These are phyloP conservation scores for Megaceryle maxima DNA, from an alignment of 2,113 vertebrate genomes.

Conservation along the genomic window DNA sequence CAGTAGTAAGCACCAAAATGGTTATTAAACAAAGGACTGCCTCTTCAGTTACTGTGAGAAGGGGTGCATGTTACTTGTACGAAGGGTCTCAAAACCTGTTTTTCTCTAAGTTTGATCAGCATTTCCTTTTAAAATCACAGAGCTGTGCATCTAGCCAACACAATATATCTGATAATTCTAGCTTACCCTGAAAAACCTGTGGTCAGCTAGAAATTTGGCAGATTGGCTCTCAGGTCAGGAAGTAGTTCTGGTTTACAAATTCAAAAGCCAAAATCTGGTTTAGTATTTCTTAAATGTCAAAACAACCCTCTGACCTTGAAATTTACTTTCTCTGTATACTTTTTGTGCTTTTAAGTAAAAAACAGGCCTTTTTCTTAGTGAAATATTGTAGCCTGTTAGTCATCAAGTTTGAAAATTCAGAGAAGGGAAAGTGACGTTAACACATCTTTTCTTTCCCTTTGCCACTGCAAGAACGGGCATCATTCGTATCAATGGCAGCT, in stretches of 20 bases:
- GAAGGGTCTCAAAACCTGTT: constrained; percentile 32
- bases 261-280: constrained; percentile 72
- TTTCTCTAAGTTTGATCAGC: constrained; percentile 56
- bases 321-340: constrained; percentile 25
- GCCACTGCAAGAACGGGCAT: not conserved
- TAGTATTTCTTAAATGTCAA: constrained; percentile 49
- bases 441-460: constrained; percentile 8
- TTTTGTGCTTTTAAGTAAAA: constrained; percentile 15
- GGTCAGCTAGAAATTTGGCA: constrained; percentile 67
- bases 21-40: constrained; percentile 43
- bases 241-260: constrained; percentile 71
- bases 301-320: constrained; percentile 34
- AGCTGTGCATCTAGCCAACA: not conserved
- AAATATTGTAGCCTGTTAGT: constrained; percentile 18
- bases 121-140: constrained; percentile 57
- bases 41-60: constrained; percentile 48
- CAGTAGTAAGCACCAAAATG: constrained; percentile 23
- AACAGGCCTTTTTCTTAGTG: not conserved
- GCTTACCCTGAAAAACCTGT: constrained; percentile 67
- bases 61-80: constrained; percentile 29
- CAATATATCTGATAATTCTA: constrained; percentile 50
- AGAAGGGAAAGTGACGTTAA: not conserved
- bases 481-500: not conserved
- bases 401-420: not conserved
- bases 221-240: constrained; percentile 67